Evolutionary conservation across 2,113 vertebrate genomes (phyloP).

Genomic region (Prionailurus bengalensis): DNA sequence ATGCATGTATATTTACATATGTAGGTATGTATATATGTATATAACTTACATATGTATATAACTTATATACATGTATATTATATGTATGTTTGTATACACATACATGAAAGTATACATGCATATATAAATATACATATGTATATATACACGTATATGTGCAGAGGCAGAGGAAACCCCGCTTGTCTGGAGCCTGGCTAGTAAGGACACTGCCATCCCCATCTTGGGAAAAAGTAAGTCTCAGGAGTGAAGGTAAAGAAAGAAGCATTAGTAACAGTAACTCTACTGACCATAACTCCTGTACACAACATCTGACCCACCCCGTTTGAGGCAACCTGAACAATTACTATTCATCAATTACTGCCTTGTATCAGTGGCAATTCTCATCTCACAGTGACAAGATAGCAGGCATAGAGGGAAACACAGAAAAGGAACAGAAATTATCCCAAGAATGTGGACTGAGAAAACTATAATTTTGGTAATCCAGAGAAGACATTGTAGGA

Average conservation of each 20-base stretch:
- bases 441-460: not conserved
- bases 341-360: not conserved
- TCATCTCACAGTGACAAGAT: not conserved
- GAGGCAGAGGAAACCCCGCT: not conserved
- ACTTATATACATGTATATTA: not conserved
- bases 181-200: not conserved
- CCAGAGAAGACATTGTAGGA: not conserved
- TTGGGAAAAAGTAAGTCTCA: not conserved
- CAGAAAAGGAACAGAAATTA: not conserved
- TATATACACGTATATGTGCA: not conserved
- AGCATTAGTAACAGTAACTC: not conserved
- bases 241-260: slow-evolving; percentile 39
- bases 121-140: not conserved
- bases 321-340: not conserved
- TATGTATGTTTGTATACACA: not conserved
- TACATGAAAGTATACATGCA: not conserved
- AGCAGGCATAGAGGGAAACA: not conserved
- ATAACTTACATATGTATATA: not conserved
- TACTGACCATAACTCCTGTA: not conserved
- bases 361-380: not conserved
- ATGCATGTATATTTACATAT: not conserved
- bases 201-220: not conserved
- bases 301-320: not conserved
- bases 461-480: not conserved
- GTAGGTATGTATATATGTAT: not conserved